phyloP scores from a whole-genome alignment of 2,797 vertebrate genomes.

The Fistularia tabacaria region DNA sequence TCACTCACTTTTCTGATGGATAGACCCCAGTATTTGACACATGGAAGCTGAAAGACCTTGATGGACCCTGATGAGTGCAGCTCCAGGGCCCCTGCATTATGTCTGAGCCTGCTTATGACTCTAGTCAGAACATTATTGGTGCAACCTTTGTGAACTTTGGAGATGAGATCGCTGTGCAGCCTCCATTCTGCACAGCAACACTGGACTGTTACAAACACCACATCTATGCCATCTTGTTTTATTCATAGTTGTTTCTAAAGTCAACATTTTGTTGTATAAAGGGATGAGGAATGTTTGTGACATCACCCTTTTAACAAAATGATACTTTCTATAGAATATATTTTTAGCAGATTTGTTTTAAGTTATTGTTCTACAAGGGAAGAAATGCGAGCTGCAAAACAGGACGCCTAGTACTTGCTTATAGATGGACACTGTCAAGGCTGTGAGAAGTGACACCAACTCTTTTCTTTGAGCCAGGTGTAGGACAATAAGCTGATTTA shows the following conservation, averaged over 20 bases:
- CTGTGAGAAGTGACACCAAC: neutral
- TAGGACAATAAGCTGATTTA: too few species aligned
- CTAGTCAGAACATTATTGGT: slow-evolving; percentile 4
- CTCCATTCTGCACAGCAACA: slow-evolving; percentile 14
- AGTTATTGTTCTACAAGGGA: slow-evolving; percentile 21
- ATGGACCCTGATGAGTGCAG: neutral
- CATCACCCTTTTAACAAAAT: slow-evolving; percentile 32
- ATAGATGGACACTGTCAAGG: slow-evolving; percentile 33
- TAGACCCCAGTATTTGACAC: too few species aligned
- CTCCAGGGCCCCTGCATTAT: slow-evolving; percentile 1
- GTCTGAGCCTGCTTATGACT: slow-evolving; percentile 17
- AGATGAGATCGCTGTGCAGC: slow-evolving; percentile 16
- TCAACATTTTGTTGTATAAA: slow-evolving; percentile 24
- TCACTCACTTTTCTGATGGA: too few species aligned
- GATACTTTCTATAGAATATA: slow-evolving; percentile 17
- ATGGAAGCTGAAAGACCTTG: neutral
- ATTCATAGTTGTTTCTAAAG: slow-evolving; percentile 30
- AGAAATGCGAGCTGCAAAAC: slow-evolving; percentile 6
- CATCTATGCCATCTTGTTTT: slow-evolving; percentile 17
- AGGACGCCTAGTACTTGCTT: slow-evolving; percentile 1
- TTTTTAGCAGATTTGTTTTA: slow-evolving; percentile 35
- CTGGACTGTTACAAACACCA: slow-evolving; percentile 42
- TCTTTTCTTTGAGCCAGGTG: too few species aligned
- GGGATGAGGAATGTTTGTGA: slow-evolving; percentile 51
- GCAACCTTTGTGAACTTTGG: slow-evolving; percentile 11